These are phyloP conservation scores for Ophioninae sp. DNA, from an alignment of 2,888 invertebrate species.

Conservation along the genomic window DNA sequence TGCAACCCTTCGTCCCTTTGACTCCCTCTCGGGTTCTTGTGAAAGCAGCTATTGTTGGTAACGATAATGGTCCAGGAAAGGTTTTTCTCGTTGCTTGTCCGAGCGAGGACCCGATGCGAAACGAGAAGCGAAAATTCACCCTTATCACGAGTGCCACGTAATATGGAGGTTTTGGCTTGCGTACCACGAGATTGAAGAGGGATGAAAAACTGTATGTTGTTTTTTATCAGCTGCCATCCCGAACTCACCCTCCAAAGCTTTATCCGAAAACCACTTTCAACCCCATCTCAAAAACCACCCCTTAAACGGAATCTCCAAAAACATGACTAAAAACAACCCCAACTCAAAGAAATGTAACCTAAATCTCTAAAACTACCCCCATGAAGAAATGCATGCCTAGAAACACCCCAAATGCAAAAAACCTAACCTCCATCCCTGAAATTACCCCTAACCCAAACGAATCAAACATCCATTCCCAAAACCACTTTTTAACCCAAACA, in stretches of 20 bases:
- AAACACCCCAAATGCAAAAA: no score
- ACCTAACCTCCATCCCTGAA: no score
- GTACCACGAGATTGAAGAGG: slow-evolving; percentile 24
- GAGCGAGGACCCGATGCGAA: slow-evolving; percentile 9
- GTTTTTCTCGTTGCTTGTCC: slow-evolving; percentile 52
- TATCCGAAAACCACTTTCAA: no score
- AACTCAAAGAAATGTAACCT: no score
- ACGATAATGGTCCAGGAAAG: slow-evolving; percentile 53
- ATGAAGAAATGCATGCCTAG: no score
- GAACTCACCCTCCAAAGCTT: no score
- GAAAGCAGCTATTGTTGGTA: slow-evolving; percentile 17
- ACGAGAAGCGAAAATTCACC: slow-evolving; percentile 38
- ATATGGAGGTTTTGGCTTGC: slow-evolving; percentile 48
- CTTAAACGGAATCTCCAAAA: no score
- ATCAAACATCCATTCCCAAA: no score
- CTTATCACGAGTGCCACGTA: slow-evolving; percentile 44
- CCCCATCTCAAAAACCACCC: no score
- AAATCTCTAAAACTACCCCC: no score
- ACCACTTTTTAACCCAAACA: not conserved
- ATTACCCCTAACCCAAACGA: no score
- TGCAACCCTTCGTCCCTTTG: not conserved
- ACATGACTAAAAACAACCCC: no score
- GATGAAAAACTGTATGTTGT: slow-evolving; percentile 50
- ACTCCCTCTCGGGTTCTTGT: not conserved
- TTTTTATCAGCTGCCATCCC: slow-evolving; percentile 26